Evolutionary conservation across 2,113 vertebrate species (phyloP).

Genomic region (Larimichthys crocea): DNA sequence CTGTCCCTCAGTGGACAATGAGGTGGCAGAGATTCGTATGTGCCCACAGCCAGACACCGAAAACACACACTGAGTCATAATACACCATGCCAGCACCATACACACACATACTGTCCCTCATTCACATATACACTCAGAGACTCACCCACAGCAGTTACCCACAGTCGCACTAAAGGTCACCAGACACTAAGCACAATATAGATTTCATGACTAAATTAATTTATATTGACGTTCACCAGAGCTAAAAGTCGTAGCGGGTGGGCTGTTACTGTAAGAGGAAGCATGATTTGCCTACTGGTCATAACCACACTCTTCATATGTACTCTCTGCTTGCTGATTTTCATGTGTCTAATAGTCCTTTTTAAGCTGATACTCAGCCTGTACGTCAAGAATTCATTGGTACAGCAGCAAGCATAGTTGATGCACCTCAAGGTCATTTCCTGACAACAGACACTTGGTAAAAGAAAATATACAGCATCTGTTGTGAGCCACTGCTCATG

Average conservation of each 20-base stretch:
- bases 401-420: background rate
- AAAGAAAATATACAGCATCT: too few species aligned
- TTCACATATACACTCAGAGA: background rate
- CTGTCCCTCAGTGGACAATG: slow-evolving; percentile 48
- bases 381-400: background rate
- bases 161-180: slow-evolving; percentile 29
- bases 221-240: slow-evolving; percentile 24
- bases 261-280: slow-evolving; percentile 4
- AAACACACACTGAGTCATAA: slow-evolving; percentile 55
- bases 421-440: background rate
- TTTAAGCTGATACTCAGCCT: background rate
- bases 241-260: slow-evolving; percentile 23
- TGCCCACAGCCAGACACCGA: slow-evolving; percentile 43
- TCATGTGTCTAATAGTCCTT: background rate
- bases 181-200: slow-evolving; percentile 15
- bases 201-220: slow-evolving; percentile 25
- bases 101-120: background rate
- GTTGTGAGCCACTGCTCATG: too few species aligned
- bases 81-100: slow-evolving; percentile 22
- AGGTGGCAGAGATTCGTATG: slow-evolving; percentile 49
- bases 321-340: background rate
- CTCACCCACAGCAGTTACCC: slow-evolving; percentile 1
- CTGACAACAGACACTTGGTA: too few species aligned
- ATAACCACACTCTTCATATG: background rate
- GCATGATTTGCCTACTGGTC: background rate